Conservation (phyloP, 2,797 vertebrate species). For the Cheirogaleus major region DNA sequence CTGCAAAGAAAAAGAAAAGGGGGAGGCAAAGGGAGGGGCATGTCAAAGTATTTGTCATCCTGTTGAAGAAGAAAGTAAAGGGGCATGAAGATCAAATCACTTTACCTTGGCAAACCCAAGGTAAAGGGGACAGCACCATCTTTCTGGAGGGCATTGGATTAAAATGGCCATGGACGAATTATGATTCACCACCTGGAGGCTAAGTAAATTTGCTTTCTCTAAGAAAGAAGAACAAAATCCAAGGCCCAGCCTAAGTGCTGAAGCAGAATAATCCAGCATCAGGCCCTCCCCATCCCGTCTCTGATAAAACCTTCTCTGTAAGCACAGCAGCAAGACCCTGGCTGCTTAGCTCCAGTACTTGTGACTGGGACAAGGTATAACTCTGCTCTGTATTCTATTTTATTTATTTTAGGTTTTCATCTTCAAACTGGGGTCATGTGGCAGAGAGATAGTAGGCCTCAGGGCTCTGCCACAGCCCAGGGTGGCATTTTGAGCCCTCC, state of each 20-base stretch:
- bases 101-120: background rate
- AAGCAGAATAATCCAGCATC: background rate
- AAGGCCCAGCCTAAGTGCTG: background rate
- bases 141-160: background rate
- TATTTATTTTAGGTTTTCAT: background rate
- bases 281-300: background rate
- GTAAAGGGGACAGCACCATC: background rate
- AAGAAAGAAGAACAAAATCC: background rate
- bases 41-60: background rate
- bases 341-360: background rate
- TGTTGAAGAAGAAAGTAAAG: background rate
- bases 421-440: background rate
- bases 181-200: background rate
- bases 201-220: background rate
- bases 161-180: background rate
- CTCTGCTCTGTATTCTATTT: background rate
- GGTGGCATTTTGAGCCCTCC: background rate
- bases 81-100: background rate
- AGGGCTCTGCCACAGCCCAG: background rate
- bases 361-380: background rate
- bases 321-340: background rate
- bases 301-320: background rate
- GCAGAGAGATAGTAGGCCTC: background rate
- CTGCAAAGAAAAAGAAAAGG: conserved; percentile 8
- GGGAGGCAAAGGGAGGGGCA: too few species aligned